phyloP scores from a whole-genome alignment of 2,888 invertebrate genomes.

The Drosophila limbata region DNA sequence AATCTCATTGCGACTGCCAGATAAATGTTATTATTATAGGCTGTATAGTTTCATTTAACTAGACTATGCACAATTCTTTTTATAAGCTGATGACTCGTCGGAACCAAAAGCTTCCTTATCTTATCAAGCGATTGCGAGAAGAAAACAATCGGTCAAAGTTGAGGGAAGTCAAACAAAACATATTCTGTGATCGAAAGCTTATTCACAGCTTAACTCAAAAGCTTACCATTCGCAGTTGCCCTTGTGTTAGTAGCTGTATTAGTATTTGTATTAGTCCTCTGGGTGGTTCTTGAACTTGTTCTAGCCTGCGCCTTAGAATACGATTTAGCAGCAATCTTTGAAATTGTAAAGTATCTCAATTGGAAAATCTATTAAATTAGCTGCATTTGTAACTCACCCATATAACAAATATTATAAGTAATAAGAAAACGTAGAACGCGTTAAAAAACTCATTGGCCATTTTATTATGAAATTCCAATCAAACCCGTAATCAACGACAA shows the following conservation, averaged over 20 bases:
- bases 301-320: background rate
- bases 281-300: background rate
- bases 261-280: slow-evolving; percentile 3
- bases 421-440: background rate
- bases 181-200: background rate
- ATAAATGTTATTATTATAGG: background rate
- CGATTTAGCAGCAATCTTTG: slow-evolving; percentile 25
- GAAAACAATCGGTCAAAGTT: slow-evolving; percentile 6
- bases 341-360: background rate
- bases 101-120: slow-evolving; percentile 21
- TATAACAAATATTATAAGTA: slow-evolving; percentile 11
- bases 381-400: slow-evolving; percentile 31
- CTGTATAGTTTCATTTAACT: slow-evolving; percentile 8
- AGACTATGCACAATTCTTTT: slow-evolving; percentile 9
- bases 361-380: background rate
- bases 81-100: slow-evolving; percentile 10
- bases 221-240: slow-evolving; percentile 16
- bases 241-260: slow-evolving; percentile 1
- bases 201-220: background rate
- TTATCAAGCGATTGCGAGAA: slow-evolving; percentile 3
- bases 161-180: background rate
- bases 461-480: background rate
- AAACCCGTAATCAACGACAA: slow-evolving; percentile 21
- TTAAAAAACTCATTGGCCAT: slow-evolving; percentile 8
- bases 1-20: slow-evolving; percentile 10